Conservation (phyloP, 2,888 invertebrate species). For the Scaptodrosophila latifasciaeformis region DNA sequence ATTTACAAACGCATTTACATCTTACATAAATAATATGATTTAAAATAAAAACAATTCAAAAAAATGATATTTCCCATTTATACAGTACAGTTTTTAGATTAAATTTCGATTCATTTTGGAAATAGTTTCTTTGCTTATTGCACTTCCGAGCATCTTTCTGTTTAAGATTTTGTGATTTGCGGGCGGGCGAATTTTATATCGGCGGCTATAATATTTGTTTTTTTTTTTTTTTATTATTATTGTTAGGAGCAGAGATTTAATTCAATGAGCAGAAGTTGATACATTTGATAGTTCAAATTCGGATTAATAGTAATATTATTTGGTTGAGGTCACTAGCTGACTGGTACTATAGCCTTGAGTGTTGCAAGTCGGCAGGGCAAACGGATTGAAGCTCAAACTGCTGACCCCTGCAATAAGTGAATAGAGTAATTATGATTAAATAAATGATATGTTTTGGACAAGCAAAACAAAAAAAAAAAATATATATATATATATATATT, state of each 20-base stretch:
- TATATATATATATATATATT: no score
- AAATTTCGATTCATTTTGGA: slow-evolving; percentile 40
- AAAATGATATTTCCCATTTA: slow-evolving; percentile 8
- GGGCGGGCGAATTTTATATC: slow-evolving; percentile 8
- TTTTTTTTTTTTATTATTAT: no score
- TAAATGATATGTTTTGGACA: no score
- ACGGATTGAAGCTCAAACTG: slow-evolving; percentile 94
- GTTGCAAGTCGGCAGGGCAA: slow-evolving; percentile 92
- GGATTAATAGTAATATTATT: slow-evolving; percentile 77
- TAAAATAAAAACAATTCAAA: background rate
- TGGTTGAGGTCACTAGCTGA: slow-evolving; percentile 86
- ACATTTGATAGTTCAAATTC: slow-evolving; percentile 16
- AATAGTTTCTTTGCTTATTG: slow-evolving; percentile 52
- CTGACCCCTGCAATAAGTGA: slow-evolving; percentile 80
- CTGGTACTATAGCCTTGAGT: slow-evolving; percentile 87
- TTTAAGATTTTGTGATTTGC: slow-evolving; percentile 15
- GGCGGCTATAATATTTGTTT: no score
- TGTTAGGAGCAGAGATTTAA: slow-evolving; percentile 4
- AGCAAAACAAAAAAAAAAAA: no score
- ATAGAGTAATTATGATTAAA: no score
- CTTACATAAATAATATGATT: background rate
- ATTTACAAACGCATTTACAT: slow-evolving; percentile 30
- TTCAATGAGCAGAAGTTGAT: slow-evolving; percentile 19
- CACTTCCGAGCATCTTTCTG: slow-evolving; percentile 57
- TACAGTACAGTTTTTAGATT: slow-evolving; percentile 25